Base-by-base conservation (phyloP, 64 coral and sea anemone genomes). In the Exaiptasia diaphana region DNA sequence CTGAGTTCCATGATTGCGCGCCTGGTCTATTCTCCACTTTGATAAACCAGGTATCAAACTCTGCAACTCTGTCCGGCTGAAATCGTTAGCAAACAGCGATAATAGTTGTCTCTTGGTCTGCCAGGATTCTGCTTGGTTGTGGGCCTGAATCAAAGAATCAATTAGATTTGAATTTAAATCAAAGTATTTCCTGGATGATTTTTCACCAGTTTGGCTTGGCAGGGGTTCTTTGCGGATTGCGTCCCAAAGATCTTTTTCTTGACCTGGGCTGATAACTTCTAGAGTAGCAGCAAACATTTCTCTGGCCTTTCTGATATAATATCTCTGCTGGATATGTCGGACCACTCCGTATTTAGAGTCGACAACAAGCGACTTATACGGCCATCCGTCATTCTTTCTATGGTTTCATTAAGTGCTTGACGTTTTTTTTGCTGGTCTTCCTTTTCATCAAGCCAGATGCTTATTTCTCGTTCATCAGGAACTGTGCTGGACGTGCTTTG, bases 11-110 rank as follows among this genome's bases (percentile, higher is more conserved):
- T n/a, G n/a, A n/a, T n/a, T n/a, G n/a, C n/a, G n/a, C n/a, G n/a
- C n/a, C n/a, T 74, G 70, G 70, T 74, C 70, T 74, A 74, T 74
- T 74, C 70, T 74, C 70, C 70, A 74, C 52, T 74, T 74, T 74
- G 70, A 74, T 29, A 74, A 46, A 74, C 70, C 70, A 74, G 68
- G 68, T 71, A 71, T 71, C 68, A 71, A 43, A 37, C 46, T 71
- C 68, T 71, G 68, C 68, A 71, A 71, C 40, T 41, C 35, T 42
- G 8, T 5, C 37, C 17, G 17, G 18, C 38, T 34, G 21, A 67
- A 67, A 37, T 67, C 63, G 40, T 36, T 67, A 14, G 31, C 3
- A 21, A 61, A 61, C 24, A 61, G 57, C 9, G 57, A 61, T n/a
- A 40, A 71, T 43, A 57, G n/a, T 57, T 57, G 53, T 26, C 53